Base-by-base conservation (phyloP, 2,797 vertebrate genomes). In the Heliangelus exortis region DNA sequence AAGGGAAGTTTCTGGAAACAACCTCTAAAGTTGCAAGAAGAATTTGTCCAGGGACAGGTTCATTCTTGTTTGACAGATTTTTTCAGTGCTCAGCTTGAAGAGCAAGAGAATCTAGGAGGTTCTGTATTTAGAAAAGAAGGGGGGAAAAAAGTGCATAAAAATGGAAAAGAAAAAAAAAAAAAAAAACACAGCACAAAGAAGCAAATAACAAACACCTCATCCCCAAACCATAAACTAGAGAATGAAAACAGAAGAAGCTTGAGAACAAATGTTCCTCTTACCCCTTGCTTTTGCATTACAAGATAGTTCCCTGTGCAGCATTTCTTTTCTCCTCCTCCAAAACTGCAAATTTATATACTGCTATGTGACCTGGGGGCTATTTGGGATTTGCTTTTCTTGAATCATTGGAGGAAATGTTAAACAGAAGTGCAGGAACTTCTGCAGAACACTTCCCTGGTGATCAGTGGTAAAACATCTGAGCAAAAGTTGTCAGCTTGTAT, bases 1-100 rank as follows among this genome's bases (percentile, higher is more conserved):
- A 85, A 79, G 51, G 48, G 69, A 61, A 51, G 34, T 78, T 91
- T 91, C 83, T 90, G 85, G 54, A 84, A 79, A 47, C 53, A 91
- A 10, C 75, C 69, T 73, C 95, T 88, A 41, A 80, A 94, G 21
- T 53, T 85, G 76, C 62, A 95, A 90, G 50, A 89, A 74, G 85
- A 45, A 67, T 95, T 93, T 96, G 61, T 81, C 48, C 58, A 71
- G 74, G 51, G 69, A 69, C 74, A 76, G 59, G 74, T 95, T 95
- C 3, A 4, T 73, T 90, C 92, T 88, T 87, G 83, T 76, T 84
- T 69, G 47, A 63, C 15, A 75, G 12, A 33, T 89, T 54, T 90
- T 85, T 83, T 78, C 39, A 53, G 28, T 58, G 69, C 39, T 88
- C 2, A 4, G 10, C 28, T 68, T 62, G 43, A 81, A 90, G 31